Percentiles rank a stretch among this genome's conserved stretches.
These are phyloP conservation scores for Antigone vipio DNA, from an alignment of 2,113 vertebrate genomes.

Conservation along the genomic window DNA sequence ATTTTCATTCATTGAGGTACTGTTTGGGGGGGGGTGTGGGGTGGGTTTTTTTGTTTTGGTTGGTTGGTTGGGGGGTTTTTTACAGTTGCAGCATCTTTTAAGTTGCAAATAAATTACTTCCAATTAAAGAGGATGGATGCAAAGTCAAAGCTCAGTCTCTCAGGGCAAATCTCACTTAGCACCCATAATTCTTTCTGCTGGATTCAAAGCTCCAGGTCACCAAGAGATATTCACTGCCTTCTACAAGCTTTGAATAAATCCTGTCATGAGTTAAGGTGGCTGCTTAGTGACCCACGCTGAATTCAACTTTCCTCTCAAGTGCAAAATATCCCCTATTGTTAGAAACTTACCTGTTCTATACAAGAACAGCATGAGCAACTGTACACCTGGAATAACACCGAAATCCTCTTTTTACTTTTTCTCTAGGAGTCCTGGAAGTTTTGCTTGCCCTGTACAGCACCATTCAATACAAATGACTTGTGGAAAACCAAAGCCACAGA, in stretches of 20 bases:
- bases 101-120: background rate
- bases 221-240: background rate
- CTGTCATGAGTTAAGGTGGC: background rate
- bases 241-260: background rate
- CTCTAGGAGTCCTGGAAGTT: background rate
- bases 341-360: background rate
- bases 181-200: background rate
- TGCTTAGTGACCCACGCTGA: background rate
- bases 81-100: background rate
- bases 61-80: too few relatives aligned
- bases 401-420: background rate
- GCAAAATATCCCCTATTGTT: background rate
- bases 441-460: background rate
- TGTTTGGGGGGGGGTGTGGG: too few relatives aligned
- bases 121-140: background rate
- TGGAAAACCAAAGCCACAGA: background rate
- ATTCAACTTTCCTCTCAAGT: background rate
- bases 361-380: background rate
- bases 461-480: background rate
- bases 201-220: background rate
- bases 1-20: background rate
- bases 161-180: background rate
- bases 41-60: too few relatives aligned
- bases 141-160: background rate
- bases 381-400: background rate